Conservation (phyloP, 2,888 invertebrate species). For the Rhagonycha lutea region DNA sequence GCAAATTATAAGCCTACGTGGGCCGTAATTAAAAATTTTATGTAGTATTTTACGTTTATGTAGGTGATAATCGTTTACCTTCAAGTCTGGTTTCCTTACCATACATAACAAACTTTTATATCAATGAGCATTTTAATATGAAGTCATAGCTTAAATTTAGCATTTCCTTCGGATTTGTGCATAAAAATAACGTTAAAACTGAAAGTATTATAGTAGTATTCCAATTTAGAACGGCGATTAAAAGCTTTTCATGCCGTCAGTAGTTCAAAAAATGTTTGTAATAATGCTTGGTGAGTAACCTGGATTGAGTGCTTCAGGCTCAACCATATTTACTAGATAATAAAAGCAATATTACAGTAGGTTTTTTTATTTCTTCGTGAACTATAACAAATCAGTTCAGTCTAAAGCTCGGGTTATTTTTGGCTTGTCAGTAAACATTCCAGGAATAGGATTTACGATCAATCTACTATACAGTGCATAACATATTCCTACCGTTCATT, state of each 20-base stretch:
- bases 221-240: not conserved
- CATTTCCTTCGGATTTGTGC: not conserved
- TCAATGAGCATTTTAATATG: not conserved
- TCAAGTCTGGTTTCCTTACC: conserved; percentile 5
- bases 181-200: not conserved
- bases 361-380: not conserved
- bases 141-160: not conserved
- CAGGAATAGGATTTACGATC: conserved; percentile 27
- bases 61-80: conserved; percentile 16
- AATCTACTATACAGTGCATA: conserved; percentile 10
- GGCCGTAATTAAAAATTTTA: conserved; percentile 8
- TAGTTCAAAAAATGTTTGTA: not conserved
- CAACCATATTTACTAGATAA: not conserved
- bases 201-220: not conserved
- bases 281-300: not conserved
- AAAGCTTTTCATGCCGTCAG: not conserved
- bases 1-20: not conserved
- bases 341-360: not conserved
- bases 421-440: conserved; percentile 23
- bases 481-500: conserved; percentile 13
- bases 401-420: conserved; percentile 10
- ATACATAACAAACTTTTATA: not conserved
- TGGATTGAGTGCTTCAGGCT: not conserved
- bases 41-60: not conserved
- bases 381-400: conserved; percentile 1